Base-by-base conservation (phyloP, 2,888 invertebrate genomes). In the Heliothis peltigera region DNA sequence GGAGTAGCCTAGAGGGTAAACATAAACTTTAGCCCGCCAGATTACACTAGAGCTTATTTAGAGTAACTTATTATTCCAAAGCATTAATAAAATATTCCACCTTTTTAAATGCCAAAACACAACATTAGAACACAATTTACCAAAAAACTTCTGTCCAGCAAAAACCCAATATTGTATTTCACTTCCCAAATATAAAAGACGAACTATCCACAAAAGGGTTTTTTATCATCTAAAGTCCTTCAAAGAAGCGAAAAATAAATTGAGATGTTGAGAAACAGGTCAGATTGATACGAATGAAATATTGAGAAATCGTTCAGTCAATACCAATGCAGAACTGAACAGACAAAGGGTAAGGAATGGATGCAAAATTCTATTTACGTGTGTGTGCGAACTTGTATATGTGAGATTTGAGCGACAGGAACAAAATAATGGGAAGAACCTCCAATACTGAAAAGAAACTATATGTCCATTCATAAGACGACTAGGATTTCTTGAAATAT, bases 231-330 rank as follows among this genome's bases (percentile, higher is more conserved):
- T 49, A 66, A 68, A 51, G 61, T 60, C 58, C 55, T 68, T 72
- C 72, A 66, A 70, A 77, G 59, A 43, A 65, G 48, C 51, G 48
- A 49, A 67, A 70, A 72, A 71, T 72, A 69, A 75, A 77, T 63
- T 70, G 75, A 57, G 66, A 81, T 74, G 79, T 77, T 79, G 75
- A 71, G 69, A 76, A 82, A 82, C 80, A 79, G 65, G 49, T 55
- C 66, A 66, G 80, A 79, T 79, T 76, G 77, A 81, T 79, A 64
- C 64, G 54, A 74, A 65, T 69, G 73, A 80, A 78, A 83, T 77
- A 79, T 79, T 64, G 75, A 76, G 64, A 72, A 69, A 56, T 47
- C 39, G 1, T 53, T 44, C 52, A 62, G 42, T 46, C 53, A 44
- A 73, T 44, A 3, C 35, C 19, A 44, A 55, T 58, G 63, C 52